phyloP scores from a whole-genome alignment of 2,888 invertebrate species.

The Eudemis profundana region DNA sequence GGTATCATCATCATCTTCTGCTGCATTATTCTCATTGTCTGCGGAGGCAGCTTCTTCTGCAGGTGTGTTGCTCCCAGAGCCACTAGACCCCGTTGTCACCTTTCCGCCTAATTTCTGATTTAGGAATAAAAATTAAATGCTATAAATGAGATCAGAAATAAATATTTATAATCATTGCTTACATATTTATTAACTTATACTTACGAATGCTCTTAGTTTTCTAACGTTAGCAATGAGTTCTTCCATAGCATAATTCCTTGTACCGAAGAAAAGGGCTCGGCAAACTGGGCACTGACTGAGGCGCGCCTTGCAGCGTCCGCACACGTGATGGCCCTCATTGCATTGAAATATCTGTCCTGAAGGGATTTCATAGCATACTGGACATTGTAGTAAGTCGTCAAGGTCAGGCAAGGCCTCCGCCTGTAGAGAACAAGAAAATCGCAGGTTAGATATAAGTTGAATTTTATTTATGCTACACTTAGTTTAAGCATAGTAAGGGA shows the following conservation, averaged over 20 bases:
- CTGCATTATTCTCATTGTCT: constrained; percentile 60
- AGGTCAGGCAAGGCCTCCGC: constrained; percentile 74
- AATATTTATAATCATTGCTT: too few relatives aligned
- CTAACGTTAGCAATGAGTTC: constrained; percentile 80
- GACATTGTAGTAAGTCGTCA: constrained; percentile 84
- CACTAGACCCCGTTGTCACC: constrained; percentile 64
- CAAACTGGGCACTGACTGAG: constrained; percentile 83
- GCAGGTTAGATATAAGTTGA: neutral
- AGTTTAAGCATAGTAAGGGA: too few relatives aligned
- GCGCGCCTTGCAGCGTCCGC: constrained; percentile 77
- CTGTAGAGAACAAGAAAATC: constrained; percentile 56
- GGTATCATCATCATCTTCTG: constrained; percentile 62
- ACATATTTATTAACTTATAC: constrained; percentile 53
- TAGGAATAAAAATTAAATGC: too few relatives aligned
- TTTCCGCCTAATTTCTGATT: constrained; percentile 77
- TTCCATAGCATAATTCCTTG: constrained; percentile 85
- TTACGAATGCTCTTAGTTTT: constrained; percentile 76
- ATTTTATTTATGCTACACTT: too few relatives aligned
- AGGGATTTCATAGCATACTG: constrained; percentile 84
- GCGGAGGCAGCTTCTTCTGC: constrained; percentile 58
- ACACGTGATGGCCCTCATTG: constrained; percentile 85
- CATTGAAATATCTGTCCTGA: constrained; percentile 81
- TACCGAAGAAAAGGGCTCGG: constrained; percentile 77
- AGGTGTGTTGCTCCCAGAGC: constrained; percentile 61
- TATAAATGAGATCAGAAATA: constrained; percentile 29